Conservation (phyloP, 2,113 vertebrate genomes). For the Carassius gibelio region DNA sequence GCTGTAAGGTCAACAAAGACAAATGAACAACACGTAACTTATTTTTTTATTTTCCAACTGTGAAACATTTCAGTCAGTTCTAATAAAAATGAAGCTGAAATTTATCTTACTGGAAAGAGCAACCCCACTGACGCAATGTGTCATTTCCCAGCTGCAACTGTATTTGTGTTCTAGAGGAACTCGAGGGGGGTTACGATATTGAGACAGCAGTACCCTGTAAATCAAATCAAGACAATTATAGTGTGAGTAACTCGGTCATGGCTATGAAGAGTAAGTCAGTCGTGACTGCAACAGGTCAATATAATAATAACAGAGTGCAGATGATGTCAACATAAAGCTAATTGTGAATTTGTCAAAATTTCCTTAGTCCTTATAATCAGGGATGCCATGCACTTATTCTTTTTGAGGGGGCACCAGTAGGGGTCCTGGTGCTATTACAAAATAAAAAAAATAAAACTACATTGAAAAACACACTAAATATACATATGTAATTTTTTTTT, state of each 20-base stretch:
- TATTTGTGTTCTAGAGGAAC: conserved; percentile 32
- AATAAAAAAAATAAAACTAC: too few relatives aligned
- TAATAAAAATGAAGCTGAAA: not conserved
- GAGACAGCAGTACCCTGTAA: conserved; percentile 41
- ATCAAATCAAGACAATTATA: conserved; percentile 55
- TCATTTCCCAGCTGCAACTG: conserved; percentile 5
- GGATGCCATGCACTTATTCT: too few relatives aligned
- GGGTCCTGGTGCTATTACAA: too few relatives aligned
- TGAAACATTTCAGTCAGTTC: conserved; percentile 17
- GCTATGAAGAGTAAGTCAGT: conserved; percentile 54
- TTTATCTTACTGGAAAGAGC: conserved; percentile 22
- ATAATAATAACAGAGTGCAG: conserved; percentile 42
- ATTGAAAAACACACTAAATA: too few relatives aligned
- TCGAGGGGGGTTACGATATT: conserved; percentile 15
- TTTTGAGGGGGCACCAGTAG: too few relatives aligned
- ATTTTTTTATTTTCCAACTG: not conserved
- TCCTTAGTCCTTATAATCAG: too few relatives aligned
- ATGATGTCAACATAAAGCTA: conserved; percentile 7
- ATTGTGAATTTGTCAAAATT: too few relatives aligned
- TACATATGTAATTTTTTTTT: too few relatives aligned
- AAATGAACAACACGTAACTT: not conserved
- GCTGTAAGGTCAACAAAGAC: not conserved
- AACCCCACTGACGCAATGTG: conserved; percentile 18
- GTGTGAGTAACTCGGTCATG: conserved; percentile 58
- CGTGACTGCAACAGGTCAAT: conserved; percentile 46